Percentiles rank a stretch among this genome's conserved stretches.
Evolutionary conservation across 2,888 invertebrate genomes (phyloP).

Genomic region (Rambutsinella grinnellia): DNA sequence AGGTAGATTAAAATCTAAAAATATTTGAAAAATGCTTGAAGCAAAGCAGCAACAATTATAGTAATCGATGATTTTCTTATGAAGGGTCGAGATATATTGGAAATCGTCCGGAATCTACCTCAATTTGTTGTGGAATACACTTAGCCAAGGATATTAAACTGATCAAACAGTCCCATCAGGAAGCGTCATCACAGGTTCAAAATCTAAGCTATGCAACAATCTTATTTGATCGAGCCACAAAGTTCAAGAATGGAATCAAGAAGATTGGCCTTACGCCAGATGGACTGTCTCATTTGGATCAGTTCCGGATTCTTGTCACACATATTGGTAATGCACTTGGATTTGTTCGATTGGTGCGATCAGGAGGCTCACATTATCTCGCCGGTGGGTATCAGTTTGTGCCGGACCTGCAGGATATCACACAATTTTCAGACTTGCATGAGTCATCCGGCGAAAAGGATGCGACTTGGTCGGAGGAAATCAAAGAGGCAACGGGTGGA

Average conservation of each 20-base stretch:
- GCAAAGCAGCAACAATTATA: too few species aligned
- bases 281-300: constrained; percentile 90
- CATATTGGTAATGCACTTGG: constrained; percentile 79
- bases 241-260: constrained; percentile 91
- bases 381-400: constrained; percentile 92
- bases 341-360: constrained; percentile 93
- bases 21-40: too few species aligned
- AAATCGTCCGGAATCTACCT: constrained; percentile 97
- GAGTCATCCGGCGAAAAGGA: constrained; percentile 85
- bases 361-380: constrained; percentile 93
- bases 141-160: constrained; percentile 88
- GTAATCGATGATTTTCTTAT: too few species aligned
- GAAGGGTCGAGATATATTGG: constrained; percentile 91
- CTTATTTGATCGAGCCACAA: constrained; percentile 91
- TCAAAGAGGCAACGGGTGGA: constrained; percentile 38
- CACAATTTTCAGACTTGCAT: constrained; percentile 78
- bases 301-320: constrained; percentile 91
- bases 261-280: constrained; percentile 86
- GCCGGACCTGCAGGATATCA: constrained; percentile 80
- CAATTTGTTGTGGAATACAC: constrained; percentile 91
- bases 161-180: constrained; percentile 72
- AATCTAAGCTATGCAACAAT: constrained; percentile 67
- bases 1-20: constrained; percentile 71
- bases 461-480: constrained; percentile 23
- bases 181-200: not conserved